Evolutionary conservation across 1,140 invertebrate species (phyloP), one percentile per base, ranked within the genome.

Genomic region (Zophobas morio): DNA sequence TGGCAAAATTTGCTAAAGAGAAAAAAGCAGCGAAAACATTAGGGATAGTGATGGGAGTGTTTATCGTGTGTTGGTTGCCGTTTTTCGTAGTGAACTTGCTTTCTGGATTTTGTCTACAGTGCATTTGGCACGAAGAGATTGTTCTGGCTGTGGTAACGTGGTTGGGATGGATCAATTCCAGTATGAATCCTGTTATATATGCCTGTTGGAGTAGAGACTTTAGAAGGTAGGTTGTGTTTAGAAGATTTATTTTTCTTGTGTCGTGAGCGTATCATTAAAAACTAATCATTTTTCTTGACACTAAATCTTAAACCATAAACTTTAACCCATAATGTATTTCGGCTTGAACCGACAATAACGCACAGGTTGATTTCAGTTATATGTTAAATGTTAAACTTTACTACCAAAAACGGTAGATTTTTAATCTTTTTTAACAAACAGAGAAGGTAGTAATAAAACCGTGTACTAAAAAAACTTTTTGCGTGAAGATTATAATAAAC

Each of bases 141-240:
- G 93, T 99, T 1, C 96, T 96, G 76, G 95, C 96, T 6, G 92
- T 99, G 35, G 96, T 99, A 46, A 99, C 97, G 42, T 99, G 98
- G 98, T 91, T 99, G 1, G 98, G 98, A 56, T 99, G 99, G 96
- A 96, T 99, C 83, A 99, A 99, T 88, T 99, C 97, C 35, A 94
- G 95, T 40, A 97, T 99, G 96, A 99, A 98, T 89, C 97, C 97
- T 0, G 94, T 98, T 70, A 99, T 99, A 82, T 99, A 99, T 87
- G 96, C 97, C 1, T 98, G 95, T 84, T 98, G 96, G 95, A 98
- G 96, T 86, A 91, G 94, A 85, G 97, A 99, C 86, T 99, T 99
- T 87, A 90, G 97, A 88, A 94, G 96, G 96, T 96, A 86, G 90
- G 90, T 86, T 35, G 80, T 6, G 8, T 71, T 6, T 71, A 6